Conservation (phyloP, 2,888 invertebrate species). For the Brenthis hecate region DNA sequence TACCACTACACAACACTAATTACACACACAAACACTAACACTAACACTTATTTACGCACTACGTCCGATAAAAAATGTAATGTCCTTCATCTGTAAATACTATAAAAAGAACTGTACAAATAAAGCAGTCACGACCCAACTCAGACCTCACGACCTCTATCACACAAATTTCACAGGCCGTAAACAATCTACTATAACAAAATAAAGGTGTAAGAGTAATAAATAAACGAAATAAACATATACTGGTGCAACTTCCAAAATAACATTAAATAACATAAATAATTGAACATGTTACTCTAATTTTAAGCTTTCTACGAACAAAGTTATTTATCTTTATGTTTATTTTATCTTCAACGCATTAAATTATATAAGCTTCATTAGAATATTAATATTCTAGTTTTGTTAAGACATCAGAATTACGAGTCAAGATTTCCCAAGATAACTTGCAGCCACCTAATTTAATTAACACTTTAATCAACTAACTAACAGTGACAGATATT, state of each 20-base stretch:
- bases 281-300: too few species aligned
- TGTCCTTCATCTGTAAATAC: slow-evolving; percentile 17
- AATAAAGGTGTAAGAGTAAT: neutral
- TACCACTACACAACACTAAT: too few species aligned
- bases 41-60: slow-evolving; percentile 1
- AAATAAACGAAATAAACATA: neutral
- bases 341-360: neutral
- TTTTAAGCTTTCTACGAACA: neutral
- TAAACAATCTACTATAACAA: slow-evolving; percentile 39
- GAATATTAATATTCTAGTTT: slow-evolving; percentile 2
- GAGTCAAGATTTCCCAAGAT: slow-evolving; percentile 68
- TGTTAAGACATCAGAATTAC: slow-evolving; percentile 18
- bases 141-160: slow-evolving; percentile 30
- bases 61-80: neutral
- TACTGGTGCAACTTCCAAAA: too few species aligned
- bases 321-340: neutral
- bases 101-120: slow-evolving; percentile 27
- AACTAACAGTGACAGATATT: slow-evolving; percentile 50
- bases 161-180: slow-evolving; percentile 38
- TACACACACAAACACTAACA: too few species aligned
- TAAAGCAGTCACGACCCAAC: slow-evolving; percentile 36
- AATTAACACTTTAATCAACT: slow-evolving; percentile 74
- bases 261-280: too few species aligned
- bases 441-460: slow-evolving; percentile 61
- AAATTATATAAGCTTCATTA: slow-evolving; percentile 1